Base-by-base conservation (phyloP, 2,888 invertebrate genomes). In the Marasmarcha lunaedactyla region DNA sequence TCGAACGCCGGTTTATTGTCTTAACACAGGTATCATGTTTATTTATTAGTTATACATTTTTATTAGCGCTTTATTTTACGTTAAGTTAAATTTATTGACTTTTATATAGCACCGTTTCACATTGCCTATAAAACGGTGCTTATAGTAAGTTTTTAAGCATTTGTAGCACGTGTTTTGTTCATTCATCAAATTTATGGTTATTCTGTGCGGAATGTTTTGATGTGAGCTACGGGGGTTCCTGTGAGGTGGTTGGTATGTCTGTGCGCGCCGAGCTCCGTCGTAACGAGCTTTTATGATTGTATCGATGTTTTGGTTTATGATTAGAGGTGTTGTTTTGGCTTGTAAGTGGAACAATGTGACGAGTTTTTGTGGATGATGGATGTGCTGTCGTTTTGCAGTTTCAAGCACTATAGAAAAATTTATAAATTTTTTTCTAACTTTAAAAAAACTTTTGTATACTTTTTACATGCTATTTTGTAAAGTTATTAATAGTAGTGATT, bases 1-100 rank as follows among this genome's bases (percentile, higher is more conserved):
- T 78, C 73, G 70, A 64, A 71, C 71, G 73, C 73, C 64, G 52
- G 74, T 83, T 83, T 81, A 79, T 76, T 81, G 79, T 81, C 71
- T 79, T 67, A 71, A 69, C 69, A 69, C 79, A 81, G 83, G 81
- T 83, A 79, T 77, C 74, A 72, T 81, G 78, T 81, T 81, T 78
- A 81, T 81, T 83, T 83, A 81, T 81, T 83, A 81, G 77, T 79
- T 81, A 81, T 81, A 83, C 81, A 79, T 78, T 83, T 83, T 83
- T 83, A 83, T 81, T 78, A 68, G 67, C 69, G 78, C 73, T 81
- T 83, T 72, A 83, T 77, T 81, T 81, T 74, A 79, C 78, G 79
- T 83, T 71, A 81, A 77, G 67, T 79, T 79, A 72, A 81, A 83
- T 83, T 83, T 83, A 83, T 77, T 77, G 72, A 70, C 71, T 79